phyloP scores from a whole-genome alignment of 2,888 invertebrate species.

The Amorpha juglandis region DNA sequence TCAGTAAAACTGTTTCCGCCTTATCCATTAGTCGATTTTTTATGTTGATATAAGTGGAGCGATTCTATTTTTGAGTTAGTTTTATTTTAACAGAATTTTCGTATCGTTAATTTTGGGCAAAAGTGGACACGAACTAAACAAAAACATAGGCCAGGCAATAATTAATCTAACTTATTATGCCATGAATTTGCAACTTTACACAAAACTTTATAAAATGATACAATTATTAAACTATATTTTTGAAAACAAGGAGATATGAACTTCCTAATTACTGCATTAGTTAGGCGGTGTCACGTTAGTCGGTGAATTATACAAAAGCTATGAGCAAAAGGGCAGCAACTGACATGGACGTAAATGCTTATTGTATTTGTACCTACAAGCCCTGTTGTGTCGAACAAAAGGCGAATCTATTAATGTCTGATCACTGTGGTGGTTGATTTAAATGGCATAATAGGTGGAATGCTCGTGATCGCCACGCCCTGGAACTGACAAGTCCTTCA shows the following conservation, averaged over 20 bases:
- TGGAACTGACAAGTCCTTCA: slow-evolving; percentile 66
- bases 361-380: not conserved
- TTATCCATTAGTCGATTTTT: too few species aligned
- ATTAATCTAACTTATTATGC: too few species aligned
- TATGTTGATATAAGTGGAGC: too few species aligned
- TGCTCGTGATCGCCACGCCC: slow-evolving; percentile 78
- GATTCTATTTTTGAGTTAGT: too few species aligned
- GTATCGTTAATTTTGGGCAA: too few species aligned
- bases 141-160: too few species aligned
- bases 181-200: not conserved
- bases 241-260: not conserved
- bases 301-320: slow-evolving; percentile 23
- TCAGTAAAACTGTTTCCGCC: too few species aligned
- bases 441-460: slow-evolving; percentile 39
- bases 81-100: not conserved
- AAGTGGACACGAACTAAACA: too few species aligned
- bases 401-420: slow-evolving; percentile 60
- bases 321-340: slow-evolving; percentile 27
- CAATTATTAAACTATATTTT: not conserved
- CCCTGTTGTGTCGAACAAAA: slow-evolving; percentile 48
- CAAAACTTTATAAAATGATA: not conserved
- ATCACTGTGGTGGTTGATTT: slow-evolving; percentile 43
- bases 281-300: not conserved
- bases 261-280: not conserved
- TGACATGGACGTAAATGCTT: slow-evolving; percentile 13